Evolutionary conservation across 2,797 vertebrate genomes (phyloP).

Genomic region (Lacerta viridis): DNA sequence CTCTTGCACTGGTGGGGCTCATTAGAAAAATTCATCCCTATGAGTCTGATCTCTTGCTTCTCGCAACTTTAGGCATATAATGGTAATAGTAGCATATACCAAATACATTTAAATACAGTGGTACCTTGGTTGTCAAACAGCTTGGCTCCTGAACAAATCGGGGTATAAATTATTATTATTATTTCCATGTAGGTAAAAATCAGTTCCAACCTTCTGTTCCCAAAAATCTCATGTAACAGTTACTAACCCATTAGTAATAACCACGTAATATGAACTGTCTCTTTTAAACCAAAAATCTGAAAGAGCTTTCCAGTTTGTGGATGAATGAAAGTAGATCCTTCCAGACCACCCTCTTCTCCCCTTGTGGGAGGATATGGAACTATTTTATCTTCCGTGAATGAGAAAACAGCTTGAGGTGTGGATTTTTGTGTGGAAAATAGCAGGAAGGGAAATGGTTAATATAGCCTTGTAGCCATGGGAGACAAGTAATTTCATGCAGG

Average conservation of each 20-base stretch:
- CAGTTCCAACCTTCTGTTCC: slow-evolving; percentile 3
- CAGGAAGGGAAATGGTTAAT: not conserved
- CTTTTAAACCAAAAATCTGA: not conserved
- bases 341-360: not conserved
- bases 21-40: not conserved
- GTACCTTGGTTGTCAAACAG: too few species aligned
- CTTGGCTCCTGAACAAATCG: too few species aligned
- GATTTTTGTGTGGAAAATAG: not conserved
- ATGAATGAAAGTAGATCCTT: not conserved
- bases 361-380: not conserved
- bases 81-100: not conserved
- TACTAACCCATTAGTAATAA: not conserved
- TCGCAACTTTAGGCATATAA: not conserved
- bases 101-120: accelerated
- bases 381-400: not conserved
- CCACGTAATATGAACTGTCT: not conserved
- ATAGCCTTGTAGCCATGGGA: too few species aligned
- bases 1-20: too few species aligned
- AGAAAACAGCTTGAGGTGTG: not conserved
- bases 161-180: too few species aligned
- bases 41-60: slow-evolving; percentile 37
- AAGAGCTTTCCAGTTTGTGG: not conserved
- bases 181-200: not conserved
- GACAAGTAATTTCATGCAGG: too few species aligned
- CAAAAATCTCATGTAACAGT: not conserved